Base-by-base conservation (phyloP, 2,888 invertebrate species). In the Protophormia terraenovae region DNA sequence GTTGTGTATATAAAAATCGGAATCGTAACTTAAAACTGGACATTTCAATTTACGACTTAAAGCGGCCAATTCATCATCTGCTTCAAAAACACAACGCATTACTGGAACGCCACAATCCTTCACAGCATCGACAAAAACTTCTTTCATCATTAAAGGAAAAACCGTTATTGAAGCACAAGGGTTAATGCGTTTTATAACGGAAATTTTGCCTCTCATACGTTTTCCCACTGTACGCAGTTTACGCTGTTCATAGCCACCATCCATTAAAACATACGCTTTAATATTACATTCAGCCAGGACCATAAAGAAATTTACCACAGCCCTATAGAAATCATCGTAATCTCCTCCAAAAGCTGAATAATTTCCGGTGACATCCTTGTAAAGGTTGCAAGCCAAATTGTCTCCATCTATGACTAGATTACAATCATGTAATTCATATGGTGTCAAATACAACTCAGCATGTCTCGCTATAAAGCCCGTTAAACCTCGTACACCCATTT, bases 1-100 rank as follows among this genome's bases (percentile, higher is more conserved):
- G 92, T 97, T 96, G 92, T 96, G 97, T 86, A 99, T 96, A 89
- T 96, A 98, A 93, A 98, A 99, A 93, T 99, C 99, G 0, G 98
- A 98, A 92, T 99, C 99, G 88, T 96, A 97, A 89, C 98, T 98
- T 3, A 99, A 91, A 2, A 99, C 96, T 0, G 98, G 98, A 89
- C 97, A 98, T 47, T 95, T 93, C 2, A 97, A 93, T 77, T 95
- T 94, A 86, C 95, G 95, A 0, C 98, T 97, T 87, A 98, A 92
- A 0, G 96, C 95, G 0, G 98, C 98, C 75, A 98, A 95, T 89
- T 97, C 96, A 87, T 96, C 95, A 91, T 99, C 99, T 1, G 98
- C 98, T 92, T 99, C 98, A 91, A 96, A 97, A 87, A 96, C 95
- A 89, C 97, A 96, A 71, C 96, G 94, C 60, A 95, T 95, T 84